A percentile compares a stretch with the other conserved stretches of the same genome.
phyloP scores from a whole-genome alignment of 2,888 invertebrate genomes.

The Perdita meconis region DNA sequence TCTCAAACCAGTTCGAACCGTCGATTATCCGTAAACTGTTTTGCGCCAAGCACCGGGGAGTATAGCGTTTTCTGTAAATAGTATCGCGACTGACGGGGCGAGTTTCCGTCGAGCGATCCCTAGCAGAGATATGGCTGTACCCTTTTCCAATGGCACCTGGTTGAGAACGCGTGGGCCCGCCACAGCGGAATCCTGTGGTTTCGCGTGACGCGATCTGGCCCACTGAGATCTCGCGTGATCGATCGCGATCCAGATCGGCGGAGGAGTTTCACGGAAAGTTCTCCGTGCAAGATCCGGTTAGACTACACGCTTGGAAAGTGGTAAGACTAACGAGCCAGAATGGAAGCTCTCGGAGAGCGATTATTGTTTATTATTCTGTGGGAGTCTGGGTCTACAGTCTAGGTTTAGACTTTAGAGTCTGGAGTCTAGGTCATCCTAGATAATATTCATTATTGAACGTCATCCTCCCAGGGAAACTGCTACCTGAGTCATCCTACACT shows the following conservation, averaged over 20 bases:
- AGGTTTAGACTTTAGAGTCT: no score
- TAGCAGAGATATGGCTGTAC: no score
- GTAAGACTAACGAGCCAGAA: conserved; percentile 31
- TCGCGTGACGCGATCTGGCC: conserved; percentile 16
- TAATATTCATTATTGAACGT: no score
- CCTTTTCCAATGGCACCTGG: not conserved
- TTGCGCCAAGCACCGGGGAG: not conserved
- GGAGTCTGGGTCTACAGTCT: no score
- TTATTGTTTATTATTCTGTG: conserved; percentile 6
- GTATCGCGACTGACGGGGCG: no score
- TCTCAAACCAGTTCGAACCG: not conserved
- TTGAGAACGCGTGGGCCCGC: not conserved
- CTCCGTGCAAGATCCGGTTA: not conserved
- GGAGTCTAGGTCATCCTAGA: no score
- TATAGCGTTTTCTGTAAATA: conserved; percentile 9
- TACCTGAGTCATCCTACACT: no score
- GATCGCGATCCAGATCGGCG: conserved; percentile 18
- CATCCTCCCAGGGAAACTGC: no score
- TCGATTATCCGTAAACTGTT: conserved; percentile 41
- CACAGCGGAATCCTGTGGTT: not conserved
- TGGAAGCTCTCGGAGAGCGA: conserved; percentile 8
- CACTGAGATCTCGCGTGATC: conserved; percentile 26
- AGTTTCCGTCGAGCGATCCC: no score
- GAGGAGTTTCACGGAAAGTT: conserved; percentile 16
- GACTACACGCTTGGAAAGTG: not conserved